A percentile compares a stretch with the other conserved stretches of the same genome.
Conservation (phyloP, 2,888 invertebrate genomes). For the Thera obeliscata region DNA sequence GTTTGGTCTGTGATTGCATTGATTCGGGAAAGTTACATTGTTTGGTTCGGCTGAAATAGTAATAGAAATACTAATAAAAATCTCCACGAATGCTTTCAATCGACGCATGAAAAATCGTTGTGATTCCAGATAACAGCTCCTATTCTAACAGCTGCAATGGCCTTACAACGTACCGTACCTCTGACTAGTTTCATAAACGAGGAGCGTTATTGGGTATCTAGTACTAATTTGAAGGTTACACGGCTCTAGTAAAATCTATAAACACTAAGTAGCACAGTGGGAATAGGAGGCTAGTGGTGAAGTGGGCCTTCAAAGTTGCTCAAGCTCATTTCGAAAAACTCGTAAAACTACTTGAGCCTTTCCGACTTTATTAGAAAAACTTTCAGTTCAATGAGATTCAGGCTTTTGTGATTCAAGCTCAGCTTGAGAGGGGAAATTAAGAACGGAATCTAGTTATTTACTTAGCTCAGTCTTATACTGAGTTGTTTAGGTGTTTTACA, state of each 20-base stretch:
- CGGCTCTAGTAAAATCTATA: background rate
- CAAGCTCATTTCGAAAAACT: slow-evolving; percentile 27
- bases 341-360: slow-evolving; percentile 25
- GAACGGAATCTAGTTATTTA: slow-evolving; percentile 7
- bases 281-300: slow-evolving; percentile 4
- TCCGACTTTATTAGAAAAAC: slow-evolving; percentile 39
- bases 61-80: background rate
- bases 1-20: slow-evolving; percentile 16
- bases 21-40: background rate
- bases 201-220: background rate
- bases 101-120: too few relatives aligned
- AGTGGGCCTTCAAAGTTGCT: slow-evolving; percentile 29
- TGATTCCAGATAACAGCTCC: too few relatives aligned
- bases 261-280: slow-evolving; percentile 8
- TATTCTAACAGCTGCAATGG: too few relatives aligned
- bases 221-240: background rate
- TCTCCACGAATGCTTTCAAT: too few relatives aligned
- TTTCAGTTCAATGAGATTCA: slow-evolving; percentile 34
- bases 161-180: too few relatives aligned
- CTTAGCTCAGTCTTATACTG: background rate
- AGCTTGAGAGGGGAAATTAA: slow-evolving; percentile 13
- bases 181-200: background rate
- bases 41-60: background rate
- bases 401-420: slow-evolving; percentile 21
- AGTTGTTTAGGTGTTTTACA: background rate